Evolutionary conservation across 2,797 vertebrate species (phyloP).

Genomic region (Chromobotia macracanthus): DNA sequence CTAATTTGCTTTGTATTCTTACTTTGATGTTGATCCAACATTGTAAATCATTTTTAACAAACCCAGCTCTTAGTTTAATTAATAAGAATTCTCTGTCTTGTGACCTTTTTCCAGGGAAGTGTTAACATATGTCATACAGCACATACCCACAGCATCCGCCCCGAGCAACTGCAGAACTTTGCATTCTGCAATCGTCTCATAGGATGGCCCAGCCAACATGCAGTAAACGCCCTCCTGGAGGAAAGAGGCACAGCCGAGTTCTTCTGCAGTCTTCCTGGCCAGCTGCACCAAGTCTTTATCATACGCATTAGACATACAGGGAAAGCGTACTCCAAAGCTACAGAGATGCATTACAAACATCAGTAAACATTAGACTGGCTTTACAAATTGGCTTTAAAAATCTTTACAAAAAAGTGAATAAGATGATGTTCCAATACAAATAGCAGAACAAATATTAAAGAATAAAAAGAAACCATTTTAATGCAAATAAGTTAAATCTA

Average conservation of each 20-base stretch:
- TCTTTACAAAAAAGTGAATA: neutral
- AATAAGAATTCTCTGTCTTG: neutral
- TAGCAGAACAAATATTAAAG: neutral
- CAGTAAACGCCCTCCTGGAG: slow-evolving; percentile 82
- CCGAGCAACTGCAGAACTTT: slow-evolving; percentile 75
- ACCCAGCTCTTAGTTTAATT: neutral
- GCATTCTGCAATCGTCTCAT: slow-evolving; percentile 83
- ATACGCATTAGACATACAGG: slow-evolving; percentile 86
- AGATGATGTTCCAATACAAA: neutral
- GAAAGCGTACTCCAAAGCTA: slow-evolving; percentile 86
- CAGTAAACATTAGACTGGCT: neutral
- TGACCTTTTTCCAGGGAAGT: neutral
- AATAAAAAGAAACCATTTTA: neutral
- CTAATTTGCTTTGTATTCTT: neutral
- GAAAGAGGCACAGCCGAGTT: slow-evolving; percentile 71
- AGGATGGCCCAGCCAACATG: slow-evolving; percentile 80
- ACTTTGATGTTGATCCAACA: too few relatives aligned
- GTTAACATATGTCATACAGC: neutral
- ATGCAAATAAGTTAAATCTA: neutral
- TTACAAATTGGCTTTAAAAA: neutral
- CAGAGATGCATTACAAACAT: slow-evolving; percentile 19
- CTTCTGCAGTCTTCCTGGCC: slow-evolving; percentile 67
- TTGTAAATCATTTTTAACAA: neutral
- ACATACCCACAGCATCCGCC: slow-evolving; percentile 84
- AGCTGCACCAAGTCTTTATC: slow-evolving; percentile 71